These are phyloP conservation scores for Hemibagrus wyckioides DNA, from an alignment of 2,113 vertebrate species.

Conservation along the genomic window DNA sequence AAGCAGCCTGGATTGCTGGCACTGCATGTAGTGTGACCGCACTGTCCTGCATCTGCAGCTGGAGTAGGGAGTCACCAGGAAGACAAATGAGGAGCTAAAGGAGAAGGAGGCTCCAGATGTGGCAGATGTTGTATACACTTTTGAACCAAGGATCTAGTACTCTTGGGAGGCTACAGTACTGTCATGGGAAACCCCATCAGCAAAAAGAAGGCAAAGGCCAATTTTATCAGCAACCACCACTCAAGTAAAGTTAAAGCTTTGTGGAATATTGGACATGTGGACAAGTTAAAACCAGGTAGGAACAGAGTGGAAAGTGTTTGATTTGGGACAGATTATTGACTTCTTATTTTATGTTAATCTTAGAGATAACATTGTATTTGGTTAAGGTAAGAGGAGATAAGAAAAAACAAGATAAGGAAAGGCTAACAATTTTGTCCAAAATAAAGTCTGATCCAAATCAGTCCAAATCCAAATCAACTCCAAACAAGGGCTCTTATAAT, in stretches of 20 bases:
- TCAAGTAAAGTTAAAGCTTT: conserved; percentile 67
- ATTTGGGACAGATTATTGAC: no score
- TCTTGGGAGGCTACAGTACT: conserved; percentile 40
- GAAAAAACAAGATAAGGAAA: neutral
- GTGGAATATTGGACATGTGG: conserved; percentile 77
- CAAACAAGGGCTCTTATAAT: no score
- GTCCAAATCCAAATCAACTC: neutral
- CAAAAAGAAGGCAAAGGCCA: conserved; percentile 75
- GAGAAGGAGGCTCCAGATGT: conserved; percentile 40
- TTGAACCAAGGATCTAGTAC: conserved; percentile 46
- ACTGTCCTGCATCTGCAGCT: conserved; percentile 56
- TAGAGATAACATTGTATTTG: neutral
- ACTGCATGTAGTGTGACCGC: conserved; percentile 56
- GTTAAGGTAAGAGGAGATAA: neutral
- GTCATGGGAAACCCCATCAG: conserved; percentile 87
- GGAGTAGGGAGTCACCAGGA: conserved; percentile 6
- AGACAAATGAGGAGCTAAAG: conserved; percentile 13
- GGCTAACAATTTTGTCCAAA: neutral
- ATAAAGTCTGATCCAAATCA: neutral
- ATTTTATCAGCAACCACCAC: conserved; percentile 13
- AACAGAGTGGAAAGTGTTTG: neutral
- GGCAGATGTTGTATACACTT: conserved; percentile 2
- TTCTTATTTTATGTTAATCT: no score
- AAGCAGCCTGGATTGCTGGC: conserved; percentile 44
- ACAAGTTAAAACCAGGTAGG: conserved; percentile 80